A percentile compares a stretch with the other conserved stretches of the same genome.
Evolutionary conservation across 2,113 vertebrate genomes (phyloP).

Genomic region (Edolisoma coerulescens): DNA sequence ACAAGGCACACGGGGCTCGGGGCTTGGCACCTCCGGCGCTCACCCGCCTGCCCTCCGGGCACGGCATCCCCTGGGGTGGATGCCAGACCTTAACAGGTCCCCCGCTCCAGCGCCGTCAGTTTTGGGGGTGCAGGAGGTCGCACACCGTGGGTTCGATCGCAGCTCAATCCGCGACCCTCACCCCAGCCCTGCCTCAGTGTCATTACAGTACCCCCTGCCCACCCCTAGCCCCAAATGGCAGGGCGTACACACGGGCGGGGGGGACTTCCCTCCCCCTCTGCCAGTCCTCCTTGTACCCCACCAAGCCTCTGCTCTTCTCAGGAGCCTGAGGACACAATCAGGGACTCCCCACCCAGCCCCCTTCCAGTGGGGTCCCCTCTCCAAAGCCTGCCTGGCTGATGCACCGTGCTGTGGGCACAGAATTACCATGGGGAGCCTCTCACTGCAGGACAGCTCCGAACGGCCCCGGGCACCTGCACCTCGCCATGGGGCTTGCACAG

Average conservation of each 20-base stretch:
- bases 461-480: accelerated
- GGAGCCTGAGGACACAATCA: background rate
- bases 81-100: background rate
- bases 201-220: background rate
- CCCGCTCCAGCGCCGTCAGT: background rate
- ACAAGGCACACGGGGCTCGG: background rate
- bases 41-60: background rate
- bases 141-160: background rate
- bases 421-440: background rate
- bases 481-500: accelerated
- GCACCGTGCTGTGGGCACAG: background rate
- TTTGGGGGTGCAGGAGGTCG: background rate
- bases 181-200: background rate
- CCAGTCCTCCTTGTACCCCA: background rate
- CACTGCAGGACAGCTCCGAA: accelerated
- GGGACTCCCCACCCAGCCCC: no score
- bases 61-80: background rate
- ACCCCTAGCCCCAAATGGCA: background rate
- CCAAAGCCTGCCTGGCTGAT: background rate
- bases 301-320: background rate
- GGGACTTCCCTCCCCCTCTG: background rate
- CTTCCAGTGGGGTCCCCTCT: background rate
- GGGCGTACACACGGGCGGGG: accelerated
- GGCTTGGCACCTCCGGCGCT: background rate
- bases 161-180: accelerated